Conservation (phyloP, 2,113 vertebrate species). For the Erythrolamprus reginae region DNA sequence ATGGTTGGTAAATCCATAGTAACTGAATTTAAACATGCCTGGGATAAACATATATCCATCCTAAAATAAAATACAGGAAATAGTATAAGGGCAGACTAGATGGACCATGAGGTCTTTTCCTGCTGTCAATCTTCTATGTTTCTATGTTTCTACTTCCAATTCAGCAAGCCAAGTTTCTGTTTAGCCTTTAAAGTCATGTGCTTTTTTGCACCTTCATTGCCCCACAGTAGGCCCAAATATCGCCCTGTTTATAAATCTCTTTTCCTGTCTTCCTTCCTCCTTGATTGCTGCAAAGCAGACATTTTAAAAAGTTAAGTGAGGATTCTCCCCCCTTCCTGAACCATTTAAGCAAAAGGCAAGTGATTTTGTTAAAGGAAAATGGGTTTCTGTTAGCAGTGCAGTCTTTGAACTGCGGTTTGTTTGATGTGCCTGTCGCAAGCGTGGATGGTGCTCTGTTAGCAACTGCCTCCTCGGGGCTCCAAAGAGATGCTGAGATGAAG, state of each 20-base stretch:
- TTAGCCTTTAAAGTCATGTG: neutral
- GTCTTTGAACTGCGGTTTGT: constrained; percentile 7
- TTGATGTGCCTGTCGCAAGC: neutral
- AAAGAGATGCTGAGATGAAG: constrained; percentile 16
- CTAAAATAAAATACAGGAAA: too few species aligned
- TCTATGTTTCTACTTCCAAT: too few species aligned
- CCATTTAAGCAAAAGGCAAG: neutral
- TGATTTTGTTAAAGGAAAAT: neutral
- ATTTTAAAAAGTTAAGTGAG: neutral
- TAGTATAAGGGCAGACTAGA: too few species aligned
- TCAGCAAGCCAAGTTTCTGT: neutral
- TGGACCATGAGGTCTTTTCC: too few species aligned
- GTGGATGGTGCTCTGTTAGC: neutral
- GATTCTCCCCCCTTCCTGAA: neutral
- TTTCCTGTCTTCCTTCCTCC: neutral
- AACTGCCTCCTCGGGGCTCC: neutral
- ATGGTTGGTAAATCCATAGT: too few species aligned
- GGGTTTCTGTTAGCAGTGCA: neutral
- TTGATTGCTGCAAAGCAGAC: neutral
- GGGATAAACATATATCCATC: too few species aligned
- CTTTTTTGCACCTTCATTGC: neutral
- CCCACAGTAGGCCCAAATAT: neutral
- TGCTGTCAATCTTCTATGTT: too few species aligned
- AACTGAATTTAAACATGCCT: too few species aligned
- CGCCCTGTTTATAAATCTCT: neutral